These are phyloP conservation scores for Caenorhabditis inopinata DNA, from an alignment of 1,140 invertebrate genomes.

Conservation along the genomic window DNA sequence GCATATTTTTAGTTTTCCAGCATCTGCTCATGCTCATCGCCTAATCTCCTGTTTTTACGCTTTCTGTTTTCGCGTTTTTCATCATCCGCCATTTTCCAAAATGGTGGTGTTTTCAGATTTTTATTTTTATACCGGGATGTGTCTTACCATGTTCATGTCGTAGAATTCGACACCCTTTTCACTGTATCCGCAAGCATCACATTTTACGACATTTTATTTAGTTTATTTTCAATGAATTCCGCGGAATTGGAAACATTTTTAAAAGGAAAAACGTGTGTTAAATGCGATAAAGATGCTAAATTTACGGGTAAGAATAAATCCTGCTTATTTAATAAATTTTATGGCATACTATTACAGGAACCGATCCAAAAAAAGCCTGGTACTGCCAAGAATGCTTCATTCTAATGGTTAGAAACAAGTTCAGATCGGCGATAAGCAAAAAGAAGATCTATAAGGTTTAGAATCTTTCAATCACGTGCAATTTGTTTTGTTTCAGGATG, in stretches of 20 bases:
- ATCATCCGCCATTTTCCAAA: too few relatives aligned
- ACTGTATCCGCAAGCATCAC: neutral
- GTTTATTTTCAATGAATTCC: neutral
- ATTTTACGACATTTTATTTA: neutral
- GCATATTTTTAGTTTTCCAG: too few relatives aligned
- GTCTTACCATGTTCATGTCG: too few relatives aligned
- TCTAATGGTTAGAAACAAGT: slow-evolving; percentile 49
- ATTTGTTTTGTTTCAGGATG: slow-evolving; percentile 15
- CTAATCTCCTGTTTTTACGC: too few relatives aligned
- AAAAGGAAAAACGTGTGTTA: slow-evolving; percentile 38
- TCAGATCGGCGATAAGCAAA: slow-evolving; percentile 43
- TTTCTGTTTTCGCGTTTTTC: too few relatives aligned
- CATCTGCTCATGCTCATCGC: too few relatives aligned
- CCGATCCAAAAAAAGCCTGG: slow-evolving; percentile 46
- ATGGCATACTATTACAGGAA: neutral
- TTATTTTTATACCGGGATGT: too few relatives aligned
- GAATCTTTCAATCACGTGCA: neutral
- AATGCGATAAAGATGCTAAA: slow-evolving; percentile 42
- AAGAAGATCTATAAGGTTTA: slow-evolving; percentile 40
- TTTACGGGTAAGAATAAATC: slow-evolving; percentile 16
- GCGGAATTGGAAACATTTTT: neutral
- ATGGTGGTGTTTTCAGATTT: too few relatives aligned
- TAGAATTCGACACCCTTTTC: too few relatives aligned
- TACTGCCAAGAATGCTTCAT: slow-evolving; percentile 47
- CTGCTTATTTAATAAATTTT: neutral